phyloP scores from a whole-genome alignment of 2,888 invertebrate genomes.

The Metallyticus violacea region DNA sequence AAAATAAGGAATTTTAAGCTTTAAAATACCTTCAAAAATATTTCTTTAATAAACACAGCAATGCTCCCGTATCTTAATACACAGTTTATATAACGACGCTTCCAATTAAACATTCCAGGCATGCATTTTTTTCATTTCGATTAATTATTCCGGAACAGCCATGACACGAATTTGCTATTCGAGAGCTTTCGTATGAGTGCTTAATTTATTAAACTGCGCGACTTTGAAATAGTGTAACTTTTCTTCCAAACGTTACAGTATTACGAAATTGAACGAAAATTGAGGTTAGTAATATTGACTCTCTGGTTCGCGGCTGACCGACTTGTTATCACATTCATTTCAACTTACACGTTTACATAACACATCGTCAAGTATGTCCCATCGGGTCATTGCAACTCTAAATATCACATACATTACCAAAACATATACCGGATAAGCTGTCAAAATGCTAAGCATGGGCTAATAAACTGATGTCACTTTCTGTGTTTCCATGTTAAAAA shows the following conservation, averaged over 20 bases:
- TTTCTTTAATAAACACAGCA: too few species aligned
- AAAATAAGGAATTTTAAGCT: too few species aligned
- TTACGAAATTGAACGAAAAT: background rate
- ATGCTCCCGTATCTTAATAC: too few species aligned
- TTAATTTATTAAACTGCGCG: background rate
- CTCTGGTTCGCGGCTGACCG: too few species aligned
- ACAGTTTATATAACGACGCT: too few species aligned
- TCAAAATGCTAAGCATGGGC: background rate
- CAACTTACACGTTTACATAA: conserved; percentile 15
- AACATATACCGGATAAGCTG: background rate
- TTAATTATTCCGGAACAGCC: background rate
- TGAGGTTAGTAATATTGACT: background rate
- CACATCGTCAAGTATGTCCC: background rate
- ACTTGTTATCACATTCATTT: background rate
- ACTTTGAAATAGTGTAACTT: too few species aligned
- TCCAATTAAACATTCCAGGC: background rate
- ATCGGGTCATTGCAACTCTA: background rate
- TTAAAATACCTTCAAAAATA: too few species aligned
- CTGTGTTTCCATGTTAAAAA: background rate
- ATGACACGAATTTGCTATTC: background rate
- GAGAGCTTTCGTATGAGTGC: background rate
- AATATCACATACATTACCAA: background rate
- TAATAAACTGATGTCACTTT: background rate
- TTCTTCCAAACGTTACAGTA: too few species aligned
- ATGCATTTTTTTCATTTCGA: background rate